Base-by-base conservation (phyloP, 2,113 vertebrate species). In the Oxygymnocypris stewartii region DNA sequence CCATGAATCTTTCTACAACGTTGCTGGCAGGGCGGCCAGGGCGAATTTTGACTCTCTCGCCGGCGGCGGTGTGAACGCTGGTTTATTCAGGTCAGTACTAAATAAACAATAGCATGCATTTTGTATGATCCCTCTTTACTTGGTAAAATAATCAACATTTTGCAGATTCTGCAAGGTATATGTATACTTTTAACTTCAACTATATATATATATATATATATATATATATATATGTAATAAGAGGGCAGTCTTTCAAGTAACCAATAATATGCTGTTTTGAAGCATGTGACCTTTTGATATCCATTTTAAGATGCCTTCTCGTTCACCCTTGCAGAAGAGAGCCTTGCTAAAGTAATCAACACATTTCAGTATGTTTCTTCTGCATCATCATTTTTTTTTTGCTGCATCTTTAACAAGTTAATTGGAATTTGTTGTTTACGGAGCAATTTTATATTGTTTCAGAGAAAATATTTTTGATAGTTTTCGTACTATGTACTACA, bases 311-410 rank as follows among this genome's bases (percentile, higher is more conserved):
- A 47, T 13, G 18, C 4, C 37, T 74, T 74, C 65, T n/a, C 71
- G 3, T 74, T 74, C 35, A 74, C 37, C 37, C 3, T 78, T 20
- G 2, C 25, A 76, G 40, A 49, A 0, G 73, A 47, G 44, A 49
- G 10, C 14, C 47, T n/a, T 16, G 42, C 20, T 49, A n/a, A 76
- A 76, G n/a, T 20, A 47, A 7, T 78, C 14, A 3, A 78, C 16
- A 78, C 54, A 35, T 54, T 35, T 31, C 44, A 35, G 8, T 54
- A 31, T 8, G 47, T 35, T 78, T 78, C 28, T 14, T 49, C 18
- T 42, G 69, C 69, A 73, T 73, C 37, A 73, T 23, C 37, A 23
- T 37, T 73, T 73, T 73, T 37, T 73, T 73, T 73, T 42, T 42
- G 37, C 9, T 42, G 37, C 37, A 37, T 69, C 31, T 69, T 14